Percentiles rank a stretch among this genome's conserved stretches.
Conservation (phyloP, 2,888 invertebrate species). For the Andricus curvator region DNA sequence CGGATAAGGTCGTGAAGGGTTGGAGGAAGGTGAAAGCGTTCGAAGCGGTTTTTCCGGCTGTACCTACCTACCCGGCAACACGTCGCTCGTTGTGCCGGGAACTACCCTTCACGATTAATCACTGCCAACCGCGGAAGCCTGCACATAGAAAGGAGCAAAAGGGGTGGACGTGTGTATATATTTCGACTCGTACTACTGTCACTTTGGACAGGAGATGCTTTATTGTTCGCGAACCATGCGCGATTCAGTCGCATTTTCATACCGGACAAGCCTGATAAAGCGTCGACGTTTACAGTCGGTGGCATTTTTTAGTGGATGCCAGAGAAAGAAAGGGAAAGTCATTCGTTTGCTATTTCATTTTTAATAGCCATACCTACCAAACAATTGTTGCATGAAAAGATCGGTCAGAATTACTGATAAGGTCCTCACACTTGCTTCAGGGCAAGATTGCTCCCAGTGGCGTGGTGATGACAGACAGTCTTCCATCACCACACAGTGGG, state of each 20-base stretch:
- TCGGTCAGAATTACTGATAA: neutral
- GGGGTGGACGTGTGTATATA: slow-evolving; percentile 54
- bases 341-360: slow-evolving; percentile 22
- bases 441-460: too few species aligned
- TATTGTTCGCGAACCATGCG: slow-evolving; percentile 60
- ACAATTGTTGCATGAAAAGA: neutral
- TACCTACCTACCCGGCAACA: slow-evolving; percentile 56
- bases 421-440: too few species aligned
- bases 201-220: slow-evolving; percentile 65
- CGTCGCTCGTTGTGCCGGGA: slow-evolving; percentile 60
- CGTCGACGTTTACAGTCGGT: slow-evolving; percentile 59
- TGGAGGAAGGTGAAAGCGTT: slow-evolving; percentile 49
- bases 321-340: neutral
- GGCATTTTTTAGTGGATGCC: slow-evolving; percentile 32
- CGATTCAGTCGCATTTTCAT: slow-evolving; percentile 63
- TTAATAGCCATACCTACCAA: neutral
- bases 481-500: too few species aligned
- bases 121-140: slow-evolving; percentile 62
- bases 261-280: slow-evolving; percentile 62
- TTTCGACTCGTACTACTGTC: slow-evolving; percentile 63
- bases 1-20: slow-evolving; percentile 28
- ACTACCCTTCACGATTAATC: slow-evolving; percentile 67
- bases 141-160: slow-evolving; percentile 42
- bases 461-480: too few species aligned
- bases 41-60: slow-evolving; percentile 56